phyloP scores from a whole-genome alignment of 1,140 invertebrate species.

The Papilio machaon region DNA sequence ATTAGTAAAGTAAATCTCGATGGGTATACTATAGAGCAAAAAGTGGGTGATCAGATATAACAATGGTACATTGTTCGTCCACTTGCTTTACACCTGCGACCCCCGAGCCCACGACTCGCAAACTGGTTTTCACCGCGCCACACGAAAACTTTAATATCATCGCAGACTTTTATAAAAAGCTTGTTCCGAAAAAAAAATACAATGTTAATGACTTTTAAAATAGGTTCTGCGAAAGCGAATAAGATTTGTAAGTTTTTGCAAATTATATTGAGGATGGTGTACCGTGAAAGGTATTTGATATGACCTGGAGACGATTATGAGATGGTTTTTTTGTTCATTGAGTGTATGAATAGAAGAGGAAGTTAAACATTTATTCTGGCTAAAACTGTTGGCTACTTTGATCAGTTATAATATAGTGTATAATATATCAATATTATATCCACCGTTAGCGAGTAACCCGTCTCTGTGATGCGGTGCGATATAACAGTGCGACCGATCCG shows the following conservation, averaged over 20 bases:
- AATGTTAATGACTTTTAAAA: not conserved
- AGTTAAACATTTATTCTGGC: not conserved
- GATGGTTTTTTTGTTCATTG: not conserved
- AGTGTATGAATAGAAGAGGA: not conserved
- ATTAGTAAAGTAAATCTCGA: conserved; percentile 28
- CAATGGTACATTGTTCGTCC: conserved; percentile 37
- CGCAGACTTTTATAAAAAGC: not conserved
- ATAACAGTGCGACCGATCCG: not conserved
- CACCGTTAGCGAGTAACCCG: not conserved
- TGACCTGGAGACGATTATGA: not conserved
- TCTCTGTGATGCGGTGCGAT: not conserved
- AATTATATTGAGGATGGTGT: not conserved
- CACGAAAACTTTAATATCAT: not conserved
- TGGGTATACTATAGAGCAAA: conserved; percentile 9
- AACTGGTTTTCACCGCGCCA: conserved; percentile 24
- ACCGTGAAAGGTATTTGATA: too few relatives aligned
- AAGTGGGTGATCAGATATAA: conserved; percentile 36
- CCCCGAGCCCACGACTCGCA: not conserved
- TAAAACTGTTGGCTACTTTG: too few relatives aligned
- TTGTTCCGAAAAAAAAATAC: conserved; percentile 2
- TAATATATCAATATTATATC: not conserved
- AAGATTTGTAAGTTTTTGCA: not conserved
- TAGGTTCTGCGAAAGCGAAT: not conserved
- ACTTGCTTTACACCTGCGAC: conserved; percentile 35
- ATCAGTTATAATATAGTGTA: not conserved